Percentiles rank a stretch among this genome's conserved stretches.
phyloP scores from a whole-genome alignment of 2,888 invertebrate genomes.

The Resseliella maxima region DNA sequence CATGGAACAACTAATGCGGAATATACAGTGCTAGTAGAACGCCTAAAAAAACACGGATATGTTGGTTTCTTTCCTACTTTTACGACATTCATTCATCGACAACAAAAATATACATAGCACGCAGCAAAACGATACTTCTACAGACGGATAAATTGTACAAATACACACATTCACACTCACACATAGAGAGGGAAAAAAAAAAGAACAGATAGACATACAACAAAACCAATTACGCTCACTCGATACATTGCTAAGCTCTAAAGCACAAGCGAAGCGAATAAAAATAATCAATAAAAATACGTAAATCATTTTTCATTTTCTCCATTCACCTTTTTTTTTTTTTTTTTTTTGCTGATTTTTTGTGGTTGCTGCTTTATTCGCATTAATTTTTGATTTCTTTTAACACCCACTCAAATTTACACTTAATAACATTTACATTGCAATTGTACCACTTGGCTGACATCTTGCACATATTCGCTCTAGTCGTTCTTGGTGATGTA shows the following conservation, averaged over 20 bases:
- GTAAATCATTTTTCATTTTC: background rate
- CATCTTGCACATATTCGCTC: constrained; percentile 31
- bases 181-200: too few relatives aligned
- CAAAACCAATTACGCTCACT: constrained; percentile 47
- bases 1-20: background rate
- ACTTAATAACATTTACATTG: constrained; percentile 15
- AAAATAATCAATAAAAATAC: constrained; percentile 50
- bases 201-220: too few relatives aligned
- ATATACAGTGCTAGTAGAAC: background rate
- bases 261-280: background rate
- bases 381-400: background rate
- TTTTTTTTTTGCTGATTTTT: background rate
- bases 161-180: too few relatives aligned
- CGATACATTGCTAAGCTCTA: background rate
- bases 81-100: constrained; percentile 21
- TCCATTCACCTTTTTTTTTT: constrained; percentile 42
- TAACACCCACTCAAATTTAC: constrained; percentile 49
- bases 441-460: constrained; percentile 53
- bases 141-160: constrained; percentile 46
- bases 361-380: background rate
- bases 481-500: background rate
- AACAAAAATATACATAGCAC: background rate
- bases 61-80: constrained; percentile 45
- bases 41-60: constrained; percentile 46
- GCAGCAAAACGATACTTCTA: background rate